Percentiles rank a stretch among this genome's conserved stretches.
These are phyloP conservation scores for Callinectes sapidus DNA, from an alignment of 2,888 invertebrate genomes.

Conservation along the genomic window DNA sequence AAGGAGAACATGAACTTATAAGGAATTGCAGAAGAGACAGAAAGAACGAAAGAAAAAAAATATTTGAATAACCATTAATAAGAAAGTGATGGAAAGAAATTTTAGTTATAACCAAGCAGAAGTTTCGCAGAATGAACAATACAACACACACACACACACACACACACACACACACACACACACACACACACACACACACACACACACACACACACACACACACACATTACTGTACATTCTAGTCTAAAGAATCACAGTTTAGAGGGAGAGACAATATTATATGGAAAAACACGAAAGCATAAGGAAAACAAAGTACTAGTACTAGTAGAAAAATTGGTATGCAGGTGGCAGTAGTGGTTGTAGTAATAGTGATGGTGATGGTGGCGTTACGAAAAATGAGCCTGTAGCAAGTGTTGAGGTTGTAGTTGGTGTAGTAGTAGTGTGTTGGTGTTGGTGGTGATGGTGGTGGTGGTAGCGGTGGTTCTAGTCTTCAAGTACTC, in stretches of 20 bases:
- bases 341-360: background rate
- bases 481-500: background rate
- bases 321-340: background rate
- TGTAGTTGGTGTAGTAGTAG: background rate
- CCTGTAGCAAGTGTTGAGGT: background rate
- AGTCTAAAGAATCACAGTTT: no score
- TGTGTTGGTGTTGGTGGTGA: background rate
- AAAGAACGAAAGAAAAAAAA: no score
- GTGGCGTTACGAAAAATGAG: background rate
- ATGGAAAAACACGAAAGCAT: background rate
- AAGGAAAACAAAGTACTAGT: background rate
- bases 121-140: no score
- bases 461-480: background rate
- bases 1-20: background rate
- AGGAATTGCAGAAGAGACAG: background rate
- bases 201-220: no score
- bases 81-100: no score
- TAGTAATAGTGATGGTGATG: background rate
- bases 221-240: no score
- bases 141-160: no score
- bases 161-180: no score
- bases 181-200: no score
- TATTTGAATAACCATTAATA: no score
- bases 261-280: background rate
- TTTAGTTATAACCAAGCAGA: no score